phyloP scores from a whole-genome alignment of 2,888 invertebrate species.

The Poecilus cupreus region DNA sequence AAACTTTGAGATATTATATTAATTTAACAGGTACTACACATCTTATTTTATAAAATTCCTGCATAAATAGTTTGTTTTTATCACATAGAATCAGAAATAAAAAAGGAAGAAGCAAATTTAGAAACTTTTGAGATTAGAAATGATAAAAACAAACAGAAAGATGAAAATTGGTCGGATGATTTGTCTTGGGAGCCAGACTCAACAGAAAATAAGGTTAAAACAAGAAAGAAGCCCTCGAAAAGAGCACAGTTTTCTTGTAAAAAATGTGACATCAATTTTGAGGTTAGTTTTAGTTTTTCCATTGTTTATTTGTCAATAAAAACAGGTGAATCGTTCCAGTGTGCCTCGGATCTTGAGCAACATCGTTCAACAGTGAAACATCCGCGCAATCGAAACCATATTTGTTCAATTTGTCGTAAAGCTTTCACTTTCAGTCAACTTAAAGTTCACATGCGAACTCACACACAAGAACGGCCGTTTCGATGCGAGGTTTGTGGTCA shows the following conservation, averaged over 20 bases:
- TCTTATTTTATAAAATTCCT: neutral
- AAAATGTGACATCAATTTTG: conserved; percentile 26
- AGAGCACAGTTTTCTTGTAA: neutral
- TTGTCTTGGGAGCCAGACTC: neutral
- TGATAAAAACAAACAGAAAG: neutral
- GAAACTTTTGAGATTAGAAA: neutral
- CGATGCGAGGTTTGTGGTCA: conserved; percentile 16
- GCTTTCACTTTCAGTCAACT: conserved; percentile 19
- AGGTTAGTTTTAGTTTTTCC: neutral
- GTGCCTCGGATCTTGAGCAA: neutral
- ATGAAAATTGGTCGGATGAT: neutral
- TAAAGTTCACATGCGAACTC: conserved; percentile 26
- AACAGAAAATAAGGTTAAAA: neutral
- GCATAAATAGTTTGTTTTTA: too few relatives aligned
- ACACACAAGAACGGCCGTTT: conserved; percentile 36
- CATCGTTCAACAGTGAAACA: conserved; percentile 36
- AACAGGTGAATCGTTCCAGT: neutral
- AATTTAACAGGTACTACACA: neutral
- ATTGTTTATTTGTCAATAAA: too few relatives aligned
- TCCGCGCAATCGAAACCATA: conserved; percentile 24
- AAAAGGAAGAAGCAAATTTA: conserved; percentile 35
- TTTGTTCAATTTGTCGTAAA: conserved; percentile 36
- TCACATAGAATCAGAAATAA: neutral
- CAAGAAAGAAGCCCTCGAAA: neutral
- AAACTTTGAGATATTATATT: conserved; percentile 62